Base-by-base conservation (phyloP, 2,888 invertebrate species). In the Caenorhabditis plicata region DNA sequence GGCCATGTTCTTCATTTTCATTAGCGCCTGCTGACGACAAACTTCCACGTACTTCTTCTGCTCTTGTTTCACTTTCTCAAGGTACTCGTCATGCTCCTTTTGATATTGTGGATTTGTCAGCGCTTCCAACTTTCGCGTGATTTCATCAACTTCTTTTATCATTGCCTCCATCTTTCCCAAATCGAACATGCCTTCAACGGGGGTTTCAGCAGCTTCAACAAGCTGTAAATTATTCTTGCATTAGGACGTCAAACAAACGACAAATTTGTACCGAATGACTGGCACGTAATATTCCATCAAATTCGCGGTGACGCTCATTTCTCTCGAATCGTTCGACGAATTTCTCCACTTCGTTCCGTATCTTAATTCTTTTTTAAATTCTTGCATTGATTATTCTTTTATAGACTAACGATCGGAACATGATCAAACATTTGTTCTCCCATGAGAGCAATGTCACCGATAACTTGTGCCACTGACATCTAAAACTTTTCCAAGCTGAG, bases 221-320 rank as follows among this genome's bases (percentile, higher is more conserved):
- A 71, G 51, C 67, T 67, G 48, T 22, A 55, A 50, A 43, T 26
- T 15, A 8, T 9, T 9, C 2, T 26, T 26, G 23, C 19, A 15
- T 32, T 22, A 23, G 17, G n/a, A n/a, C n/a, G n/a, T n/a, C n/a
- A n/a, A 38, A 31, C 9, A 23, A 33, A n/a, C 8, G 17, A 26
- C 26, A 40, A 33, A 15, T 19, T 52, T 44, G 5, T 11, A 67
- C 67, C 15, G 64, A 56, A 53, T 71, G 71, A 31, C 63, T 64
- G n/a, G 71, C 68, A 26, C 71, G 35, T 9, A 71, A 43, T 23
- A 71, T 64, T 9, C 71, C 71, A 41, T 71, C 71, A 32, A 71
- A 71, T 50, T 71, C 71, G 8, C 64, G 55, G 43, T 71, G 69
- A 0, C 71, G 57, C 27, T 63, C 67, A 40, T 71, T 71, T 33